Base-by-base conservation (phyloP, 2,888 invertebrate species). In the Lepidochrysops patricia region DNA sequence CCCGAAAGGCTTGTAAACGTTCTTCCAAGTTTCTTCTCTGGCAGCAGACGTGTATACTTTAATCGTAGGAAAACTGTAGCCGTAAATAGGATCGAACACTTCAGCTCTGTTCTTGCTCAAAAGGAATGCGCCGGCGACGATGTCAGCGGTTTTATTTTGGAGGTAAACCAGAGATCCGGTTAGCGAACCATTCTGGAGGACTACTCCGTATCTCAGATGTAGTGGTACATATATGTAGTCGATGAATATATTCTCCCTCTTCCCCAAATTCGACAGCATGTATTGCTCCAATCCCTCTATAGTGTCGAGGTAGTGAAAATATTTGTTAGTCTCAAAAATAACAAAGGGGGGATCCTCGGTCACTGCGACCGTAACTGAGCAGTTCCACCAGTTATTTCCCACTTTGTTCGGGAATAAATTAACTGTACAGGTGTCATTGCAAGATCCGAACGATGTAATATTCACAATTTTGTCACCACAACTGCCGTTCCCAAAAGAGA, bases 81-180 rank as follows among this genome's bases (percentile, higher is more conserved):
- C 80, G 71, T 73, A 76, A 29, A 82, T 63, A 48, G 67, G 79
- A 62, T 82, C 81, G 35, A 77, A 80, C 37, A 74, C 57, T 43
- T 74, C 65, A 2, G 73, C 71, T 63, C 79, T 70, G 61, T 80
- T 81, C 60, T 69, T 64, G 27, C 76, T 77, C 13, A 83, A 64
- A 29, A 72, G 59, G 7, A 71, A 77, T 1, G 77, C 79, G 26
- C 80, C 82, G 12, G 71, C 70, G 3, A 71, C 76, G 19, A 81
- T 65, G 57, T 78, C 79, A 4, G 73, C 74, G 61, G 70, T 65
- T 54, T 68, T 66, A 9, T 60, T 68, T 59, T 77, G 71, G 57
- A 83, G 60, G 34, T 66, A 66, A 2, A 63, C 62, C 1, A 81
- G 62, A 48, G 79, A 68, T 25, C 80, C 80, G 26, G 77, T 77